Conservation (phyloP, 1,140 invertebrate species). For the Anastatus disparis region DNA sequence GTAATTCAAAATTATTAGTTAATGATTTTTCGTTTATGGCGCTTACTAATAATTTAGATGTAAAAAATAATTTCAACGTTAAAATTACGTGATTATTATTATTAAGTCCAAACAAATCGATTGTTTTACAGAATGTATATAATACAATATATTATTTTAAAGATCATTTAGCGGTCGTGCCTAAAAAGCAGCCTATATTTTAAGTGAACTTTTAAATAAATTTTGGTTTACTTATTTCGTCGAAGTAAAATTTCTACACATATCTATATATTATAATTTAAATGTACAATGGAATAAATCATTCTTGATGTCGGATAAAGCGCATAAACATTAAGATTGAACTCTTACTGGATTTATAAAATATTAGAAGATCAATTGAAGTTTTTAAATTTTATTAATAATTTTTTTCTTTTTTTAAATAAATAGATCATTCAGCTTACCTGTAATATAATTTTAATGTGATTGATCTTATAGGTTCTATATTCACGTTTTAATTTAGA, state of each 20-base stretch:
- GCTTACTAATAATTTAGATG: neutral
- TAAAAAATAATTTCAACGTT: neutral
- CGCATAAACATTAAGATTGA: no score
- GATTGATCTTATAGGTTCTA: neutral
- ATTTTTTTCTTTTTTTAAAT: no score
- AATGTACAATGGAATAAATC: no score
- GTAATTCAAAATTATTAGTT: neutral
- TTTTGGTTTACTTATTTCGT: constrained; percentile 9
- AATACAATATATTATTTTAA: constrained; percentile 13
- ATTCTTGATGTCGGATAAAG: no score
- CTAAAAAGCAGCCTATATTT: neutral
- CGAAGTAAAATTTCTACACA: neutral
- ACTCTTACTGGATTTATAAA: no score
- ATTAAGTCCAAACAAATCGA: neutral
- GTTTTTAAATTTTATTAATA: no score
- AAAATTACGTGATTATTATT: neutral
- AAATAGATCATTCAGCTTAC: no score
- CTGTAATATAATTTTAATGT: no score
- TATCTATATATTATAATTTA: no score
- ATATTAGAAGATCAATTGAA: no score
- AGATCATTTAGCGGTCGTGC: no score
- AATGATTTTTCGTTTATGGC: neutral
- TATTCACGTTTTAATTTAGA: neutral
- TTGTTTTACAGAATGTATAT: no score
- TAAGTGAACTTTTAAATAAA: neutral